These are phyloP conservation scores for Camponotus vicinus DNA, from an alignment of 1,140 invertebrate species.

Conservation along the genomic window DNA sequence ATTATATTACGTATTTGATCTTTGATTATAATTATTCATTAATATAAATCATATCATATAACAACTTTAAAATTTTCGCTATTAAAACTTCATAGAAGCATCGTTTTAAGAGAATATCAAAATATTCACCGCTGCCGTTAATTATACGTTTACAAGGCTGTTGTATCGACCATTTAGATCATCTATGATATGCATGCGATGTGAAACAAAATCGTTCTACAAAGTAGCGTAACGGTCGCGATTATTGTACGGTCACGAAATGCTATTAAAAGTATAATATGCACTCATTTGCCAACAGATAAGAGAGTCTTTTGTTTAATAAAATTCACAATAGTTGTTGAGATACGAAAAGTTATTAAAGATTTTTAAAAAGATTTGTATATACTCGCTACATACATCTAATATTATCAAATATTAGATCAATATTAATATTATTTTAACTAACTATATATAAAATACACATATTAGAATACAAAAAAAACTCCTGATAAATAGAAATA, in stretches of 20 bases:
- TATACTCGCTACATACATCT: neutral
- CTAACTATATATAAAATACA: neutral
- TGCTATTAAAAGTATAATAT: slow-evolving; percentile 47
- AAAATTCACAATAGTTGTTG: slow-evolving; percentile 17
- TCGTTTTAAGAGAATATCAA: slow-evolving; percentile 31
- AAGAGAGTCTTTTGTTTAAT: slow-evolving; percentile 14
- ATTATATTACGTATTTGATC: neutral
- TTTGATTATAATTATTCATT: slow-evolving; percentile 25
- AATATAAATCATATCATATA: neutral
- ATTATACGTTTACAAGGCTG: slow-evolving; percentile 34
- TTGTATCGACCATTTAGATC: slow-evolving; percentile 52
- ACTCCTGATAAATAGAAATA: neutral
- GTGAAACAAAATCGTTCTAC: slow-evolving; percentile 47
- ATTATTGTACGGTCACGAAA: slow-evolving; percentile 56
- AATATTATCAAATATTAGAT: neutral
- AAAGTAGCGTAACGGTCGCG: slow-evolving; percentile 57
- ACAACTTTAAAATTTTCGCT: neutral
- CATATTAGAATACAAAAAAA: neutral
- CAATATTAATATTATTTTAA: no score
- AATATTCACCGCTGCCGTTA: slow-evolving; percentile 34
- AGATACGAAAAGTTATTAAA: neutral
- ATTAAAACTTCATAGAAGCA: neutral
- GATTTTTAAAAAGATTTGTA: neutral
- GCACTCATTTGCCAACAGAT: slow-evolving; percentile 30
- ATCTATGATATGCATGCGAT: slow-evolving; percentile 55